These are phyloP conservation scores for Sapajus apella DNA, from an alignment of 2,113 vertebrate species.

Conservation along the genomic window DNA sequence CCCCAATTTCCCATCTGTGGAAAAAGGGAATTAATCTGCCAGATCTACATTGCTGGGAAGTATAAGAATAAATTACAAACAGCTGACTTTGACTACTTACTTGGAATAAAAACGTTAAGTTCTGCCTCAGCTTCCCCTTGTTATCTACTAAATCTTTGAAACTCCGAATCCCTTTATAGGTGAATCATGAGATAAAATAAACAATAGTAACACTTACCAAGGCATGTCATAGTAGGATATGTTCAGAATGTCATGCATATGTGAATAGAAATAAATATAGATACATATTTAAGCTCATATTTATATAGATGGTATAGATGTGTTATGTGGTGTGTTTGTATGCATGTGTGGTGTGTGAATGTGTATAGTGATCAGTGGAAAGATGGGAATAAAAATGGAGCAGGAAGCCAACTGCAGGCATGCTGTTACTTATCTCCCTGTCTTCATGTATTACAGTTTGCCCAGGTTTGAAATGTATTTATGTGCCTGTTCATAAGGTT, in stretches of 20 bases:
- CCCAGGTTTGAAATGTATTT: not conserved
- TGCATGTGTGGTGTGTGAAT: not conserved
- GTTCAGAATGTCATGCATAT: not conserved
- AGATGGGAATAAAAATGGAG: not conserved
- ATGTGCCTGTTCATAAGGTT: not conserved
- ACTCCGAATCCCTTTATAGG: not conserved
- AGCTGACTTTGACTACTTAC: conserved; percentile 11
- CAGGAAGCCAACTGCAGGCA: not conserved
- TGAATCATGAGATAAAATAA: not conserved
- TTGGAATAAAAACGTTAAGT: not conserved
- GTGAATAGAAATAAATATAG: not conserved
- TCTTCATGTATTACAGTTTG: not conserved
- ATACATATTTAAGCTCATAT: not conserved
- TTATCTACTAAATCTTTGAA: not conserved
- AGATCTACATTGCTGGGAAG: not conserved
- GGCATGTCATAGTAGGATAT: not conserved
- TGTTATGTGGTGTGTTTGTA: not conserved
- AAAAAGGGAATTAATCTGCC: conserved; percentile 48
- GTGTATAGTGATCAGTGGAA: not conserved
- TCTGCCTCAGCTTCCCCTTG: not conserved
- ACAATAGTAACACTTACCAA: not conserved
- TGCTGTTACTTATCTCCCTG: not conserved
- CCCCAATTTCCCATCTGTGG: conserved; percentile 43
- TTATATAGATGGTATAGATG: not conserved
- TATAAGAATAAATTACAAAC: conserved; percentile 46